phyloP scores from a whole-genome alignment of 92 coral and sea anemone species.

The Siderastrea radians region DNA sequence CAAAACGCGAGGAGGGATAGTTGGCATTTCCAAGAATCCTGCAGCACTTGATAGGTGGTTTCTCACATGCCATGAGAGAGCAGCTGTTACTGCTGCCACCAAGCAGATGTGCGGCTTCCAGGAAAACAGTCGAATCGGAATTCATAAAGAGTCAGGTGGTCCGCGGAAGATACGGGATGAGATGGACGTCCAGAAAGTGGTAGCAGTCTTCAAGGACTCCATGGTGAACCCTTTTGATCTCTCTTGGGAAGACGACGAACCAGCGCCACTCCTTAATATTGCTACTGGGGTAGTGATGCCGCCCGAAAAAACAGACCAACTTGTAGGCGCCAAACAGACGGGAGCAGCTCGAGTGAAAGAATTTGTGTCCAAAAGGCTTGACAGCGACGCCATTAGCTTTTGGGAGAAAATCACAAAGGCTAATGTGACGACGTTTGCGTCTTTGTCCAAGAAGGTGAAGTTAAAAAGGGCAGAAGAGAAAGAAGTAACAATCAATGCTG shows the following conservation, averaged over 20 bases:
- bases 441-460: conserved; percentile 47
- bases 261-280: conserved; percentile 45
- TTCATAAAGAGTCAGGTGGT: conserved; percentile 71
- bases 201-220: conserved; percentile 48
- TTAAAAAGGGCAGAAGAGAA: conserved; percentile 62
- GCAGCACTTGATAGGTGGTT: conserved; percentile 57
- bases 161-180: conserved; percentile 72
- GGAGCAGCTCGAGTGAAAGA: conserved; percentile 28
- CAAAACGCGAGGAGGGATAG: conserved; percentile 72
- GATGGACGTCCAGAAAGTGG: conserved; percentile 60
- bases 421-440: conserved; percentile 63
- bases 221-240: conserved; percentile 72
- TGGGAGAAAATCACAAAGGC: conserved; percentile 53
- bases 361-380: conserved; percentile 33
- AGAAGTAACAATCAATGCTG: conserved; percentile 66
- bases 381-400: conserved; percentile 42
- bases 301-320: conserved; percentile 22
- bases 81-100: conserved; percentile 57
- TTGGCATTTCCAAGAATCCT: not conserved
- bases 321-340: conserved; percentile 14
- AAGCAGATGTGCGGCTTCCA: conserved; percentile 43
- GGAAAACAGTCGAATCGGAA: not conserved
- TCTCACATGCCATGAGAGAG: conserved; percentile 50
- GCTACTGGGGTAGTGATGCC: conserved; percentile 71
- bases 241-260: conserved; percentile 58